These are phyloP conservation scores for Calameuta filiformis DNA, from an alignment of 2,888 invertebrate species.

Conservation along the genomic window DNA sequence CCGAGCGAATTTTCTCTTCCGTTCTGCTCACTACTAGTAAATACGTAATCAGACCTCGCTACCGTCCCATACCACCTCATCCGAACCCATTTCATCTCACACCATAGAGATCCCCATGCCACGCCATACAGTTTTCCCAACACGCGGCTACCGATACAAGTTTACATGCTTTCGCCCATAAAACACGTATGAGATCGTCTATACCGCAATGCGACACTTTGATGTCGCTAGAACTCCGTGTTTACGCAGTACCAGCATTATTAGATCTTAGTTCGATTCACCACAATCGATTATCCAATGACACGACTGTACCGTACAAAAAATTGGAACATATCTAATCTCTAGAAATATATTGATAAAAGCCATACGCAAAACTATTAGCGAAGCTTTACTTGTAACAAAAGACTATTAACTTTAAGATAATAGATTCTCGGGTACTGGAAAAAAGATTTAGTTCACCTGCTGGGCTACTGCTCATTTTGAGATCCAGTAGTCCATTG, in stretches of 20 bases:
- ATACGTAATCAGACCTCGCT: constrained; percentile 65
- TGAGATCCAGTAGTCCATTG: constrained; percentile 10
- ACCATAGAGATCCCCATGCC: constrained; percentile 3
- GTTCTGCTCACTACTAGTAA: constrained; percentile 59
- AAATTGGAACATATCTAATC: not conserved
- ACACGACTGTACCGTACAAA: not conserved
- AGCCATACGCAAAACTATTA: not conserved
- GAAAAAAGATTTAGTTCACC: constrained; percentile 2
- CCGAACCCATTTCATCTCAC: constrained; percentile 17
- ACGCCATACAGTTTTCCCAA: constrained; percentile 21
- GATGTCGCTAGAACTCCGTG: not conserved
- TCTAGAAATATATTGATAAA: not conserved
- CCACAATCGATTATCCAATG: not conserved
- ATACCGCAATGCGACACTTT: constrained; percentile 52
- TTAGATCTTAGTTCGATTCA: not conserved
- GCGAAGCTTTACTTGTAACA: not conserved
- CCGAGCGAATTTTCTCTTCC: constrained; percentile 62
- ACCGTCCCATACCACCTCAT: constrained; percentile 35
- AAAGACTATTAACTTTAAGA: not conserved
- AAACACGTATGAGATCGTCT: constrained; percentile 46
- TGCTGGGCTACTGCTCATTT: constrained; percentile 17
- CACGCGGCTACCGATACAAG: constrained; percentile 43
- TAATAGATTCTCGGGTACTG: not conserved
- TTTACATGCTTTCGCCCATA: constrained; percentile 45
- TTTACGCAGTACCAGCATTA: not conserved